Conservation (phyloP, 2,797 vertebrate species). For the Periophthalmus magnuspinnatus region DNA sequence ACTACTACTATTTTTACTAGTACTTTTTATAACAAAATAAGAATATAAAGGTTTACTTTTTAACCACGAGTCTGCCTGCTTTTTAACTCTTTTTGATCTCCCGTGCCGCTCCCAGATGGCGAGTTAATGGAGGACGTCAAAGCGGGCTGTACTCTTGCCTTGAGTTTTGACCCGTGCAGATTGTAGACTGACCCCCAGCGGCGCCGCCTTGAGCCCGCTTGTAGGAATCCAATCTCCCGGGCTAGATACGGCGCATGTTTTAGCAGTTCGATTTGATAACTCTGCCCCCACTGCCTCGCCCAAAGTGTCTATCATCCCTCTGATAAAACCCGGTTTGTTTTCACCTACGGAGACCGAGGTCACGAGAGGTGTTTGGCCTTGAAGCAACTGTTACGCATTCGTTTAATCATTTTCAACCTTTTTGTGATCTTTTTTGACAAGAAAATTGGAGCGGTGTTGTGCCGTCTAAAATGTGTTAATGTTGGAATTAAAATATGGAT, state of each 20-base stretch:
- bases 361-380: conserved; percentile 19
- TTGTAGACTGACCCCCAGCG: conserved; percentile 70
- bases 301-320: conserved; percentile 58
- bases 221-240: conserved; percentile 77
- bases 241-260: conserved; percentile 69
- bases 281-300: conserved; percentile 33
- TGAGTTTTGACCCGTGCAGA: conserved; percentile 72
- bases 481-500: conserved; percentile 5
- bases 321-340: conserved; percentile 65
- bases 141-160: conserved; percentile 60
- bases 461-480: conserved; percentile 11
- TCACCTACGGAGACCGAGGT: conserved; percentile 52
- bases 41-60: neutral
- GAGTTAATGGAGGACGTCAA: conserved; percentile 75
- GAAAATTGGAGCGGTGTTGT: conserved; percentile 18
- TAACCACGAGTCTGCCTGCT: neutral
- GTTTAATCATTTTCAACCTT: conserved; percentile 56
- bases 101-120: conserved; percentile 42
- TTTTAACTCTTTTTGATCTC: conserved; percentile 27
- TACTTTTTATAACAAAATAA: neutral
- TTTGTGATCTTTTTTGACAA: conserved; percentile 20
- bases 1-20: too few relatives aligned
- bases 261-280: conserved; percentile 67
- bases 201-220: conserved; percentile 52
- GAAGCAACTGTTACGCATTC: conserved; percentile 40